Conservation (phyloP, 2,797 vertebrate genomes). For the Neoniphon sammara region DNA sequence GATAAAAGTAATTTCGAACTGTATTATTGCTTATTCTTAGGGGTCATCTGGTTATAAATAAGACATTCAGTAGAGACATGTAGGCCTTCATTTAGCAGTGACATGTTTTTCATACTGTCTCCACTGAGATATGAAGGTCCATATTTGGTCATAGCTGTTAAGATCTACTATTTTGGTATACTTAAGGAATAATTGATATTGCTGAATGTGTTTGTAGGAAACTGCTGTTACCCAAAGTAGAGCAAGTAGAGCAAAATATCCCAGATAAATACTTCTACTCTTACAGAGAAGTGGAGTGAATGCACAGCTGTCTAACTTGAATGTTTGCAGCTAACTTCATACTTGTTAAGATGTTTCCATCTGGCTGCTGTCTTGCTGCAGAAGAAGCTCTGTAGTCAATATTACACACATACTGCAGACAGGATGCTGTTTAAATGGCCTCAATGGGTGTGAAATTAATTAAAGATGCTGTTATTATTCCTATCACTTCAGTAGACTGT, state of each 20-base stretch:
- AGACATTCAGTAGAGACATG: not conserved
- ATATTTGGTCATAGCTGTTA: constrained; percentile 37
- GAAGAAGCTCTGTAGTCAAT: too few species aligned
- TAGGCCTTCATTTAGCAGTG: constrained; percentile 1
- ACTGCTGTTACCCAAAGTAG: not conserved
- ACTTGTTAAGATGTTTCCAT: not conserved
- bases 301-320: not conserved
- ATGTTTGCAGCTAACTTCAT: not conserved
- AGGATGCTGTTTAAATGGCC: too few species aligned
- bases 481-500: not conserved
- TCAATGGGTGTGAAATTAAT: not conserved
- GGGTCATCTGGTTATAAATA: too few species aligned
- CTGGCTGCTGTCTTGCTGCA: not conserved
- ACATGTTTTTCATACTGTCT: not conserved
- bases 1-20: too few species aligned
- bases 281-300: not conserved
- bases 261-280: not conserved
- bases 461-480: not conserved
- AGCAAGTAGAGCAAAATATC: not conserved
- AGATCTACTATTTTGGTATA: not conserved
- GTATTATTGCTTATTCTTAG: too few species aligned
- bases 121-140: constrained; percentile 6
- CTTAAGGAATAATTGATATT: constrained; percentile 7
- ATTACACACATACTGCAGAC: too few species aligned
- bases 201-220: constrained; percentile 13